A percentile compares a stretch with the other conserved stretches of the same genome.
Evolutionary conservation across 2,113 vertebrate genomes (phyloP).

Genomic region (Cinclus mexicanus): DNA sequence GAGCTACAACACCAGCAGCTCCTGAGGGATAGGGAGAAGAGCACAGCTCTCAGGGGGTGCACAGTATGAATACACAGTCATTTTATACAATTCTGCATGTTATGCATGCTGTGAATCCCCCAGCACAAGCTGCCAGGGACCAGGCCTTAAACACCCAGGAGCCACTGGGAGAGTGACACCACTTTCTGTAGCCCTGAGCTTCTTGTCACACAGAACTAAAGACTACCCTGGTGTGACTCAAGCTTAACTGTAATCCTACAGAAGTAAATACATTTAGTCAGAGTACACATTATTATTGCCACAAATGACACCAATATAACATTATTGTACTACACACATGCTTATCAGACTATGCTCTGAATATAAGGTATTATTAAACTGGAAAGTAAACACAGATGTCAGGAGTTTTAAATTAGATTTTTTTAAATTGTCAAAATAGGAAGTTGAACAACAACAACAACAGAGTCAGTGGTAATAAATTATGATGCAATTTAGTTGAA

Average conservation of each 20-base stretch:
- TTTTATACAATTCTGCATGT: neutral
- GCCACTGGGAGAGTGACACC: neutral
- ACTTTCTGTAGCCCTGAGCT: neutral
- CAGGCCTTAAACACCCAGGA: neutral
- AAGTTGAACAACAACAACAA: constrained; percentile 45
- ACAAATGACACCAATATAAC: constrained; percentile 36
- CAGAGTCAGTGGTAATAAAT: constrained; percentile 40
- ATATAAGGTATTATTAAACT: constrained; percentile 63
- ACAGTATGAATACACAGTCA: neutral
- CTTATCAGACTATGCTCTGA: constrained; percentile 44
- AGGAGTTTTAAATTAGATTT: constrained; percentile 62
- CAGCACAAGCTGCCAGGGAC: neutral
- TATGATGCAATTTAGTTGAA: neutral
- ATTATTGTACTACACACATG: constrained; percentile 27
- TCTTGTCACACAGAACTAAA: neutral
- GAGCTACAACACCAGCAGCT: fast-evolving
- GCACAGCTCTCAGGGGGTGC: neutral
- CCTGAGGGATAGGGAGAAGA: neutral
- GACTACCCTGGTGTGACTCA: neutral
- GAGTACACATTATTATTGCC: neutral
- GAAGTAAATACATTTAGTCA: constrained; percentile 4
- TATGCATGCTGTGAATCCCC: neutral
- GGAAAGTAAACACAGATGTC: constrained; percentile 72
- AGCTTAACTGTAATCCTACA: neutral
- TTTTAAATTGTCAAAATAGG: constrained; percentile 64